Percentiles rank a stretch among this genome's conserved stretches.
phyloP scores from a whole-genome alignment of 2,113 vertebrate species.

The Phaethornis superciliosus region DNA sequence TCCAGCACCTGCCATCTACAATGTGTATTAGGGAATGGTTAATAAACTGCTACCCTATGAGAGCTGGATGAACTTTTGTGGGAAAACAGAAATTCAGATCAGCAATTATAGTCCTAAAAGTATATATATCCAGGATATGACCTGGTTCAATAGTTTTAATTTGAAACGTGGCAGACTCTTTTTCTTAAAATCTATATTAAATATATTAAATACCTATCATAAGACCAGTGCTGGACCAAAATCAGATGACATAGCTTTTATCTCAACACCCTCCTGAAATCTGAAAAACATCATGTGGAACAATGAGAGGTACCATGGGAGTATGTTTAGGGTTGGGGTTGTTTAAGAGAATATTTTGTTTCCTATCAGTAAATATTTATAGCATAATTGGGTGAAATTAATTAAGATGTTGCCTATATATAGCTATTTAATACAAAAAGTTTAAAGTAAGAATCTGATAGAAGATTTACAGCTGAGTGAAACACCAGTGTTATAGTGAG shows the following conservation, averaged over 20 bases:
- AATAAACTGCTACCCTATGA: background rate
- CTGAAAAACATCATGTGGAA: background rate
- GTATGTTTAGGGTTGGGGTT: background rate
- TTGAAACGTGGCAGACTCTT: background rate
- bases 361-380: background rate
- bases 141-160: background rate
- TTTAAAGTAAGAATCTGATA: background rate
- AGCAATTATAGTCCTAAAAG: background rate
- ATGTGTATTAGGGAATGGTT: constrained; percentile 7
- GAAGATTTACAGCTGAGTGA: background rate
- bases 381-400: background rate
- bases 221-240: background rate
- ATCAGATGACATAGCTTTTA: background rate
- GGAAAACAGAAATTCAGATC: background rate
- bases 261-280: background rate
- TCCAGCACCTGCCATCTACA: constrained; percentile 18
- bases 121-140: background rate
- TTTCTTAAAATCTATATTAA: background rate
- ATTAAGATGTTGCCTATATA: background rate
- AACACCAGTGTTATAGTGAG: background rate
- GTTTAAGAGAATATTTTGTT: background rate
- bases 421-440: background rate
- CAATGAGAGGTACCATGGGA: background rate
- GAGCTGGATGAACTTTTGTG: background rate
- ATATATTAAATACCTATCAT: background rate